A percentile compares a stretch with the other conserved stretches of the same genome.
These are phyloP conservation scores for Mizuhopecten yessoensis DNA, from an alignment of 1,140 invertebrate genomes.

Conservation along the genomic window DNA sequence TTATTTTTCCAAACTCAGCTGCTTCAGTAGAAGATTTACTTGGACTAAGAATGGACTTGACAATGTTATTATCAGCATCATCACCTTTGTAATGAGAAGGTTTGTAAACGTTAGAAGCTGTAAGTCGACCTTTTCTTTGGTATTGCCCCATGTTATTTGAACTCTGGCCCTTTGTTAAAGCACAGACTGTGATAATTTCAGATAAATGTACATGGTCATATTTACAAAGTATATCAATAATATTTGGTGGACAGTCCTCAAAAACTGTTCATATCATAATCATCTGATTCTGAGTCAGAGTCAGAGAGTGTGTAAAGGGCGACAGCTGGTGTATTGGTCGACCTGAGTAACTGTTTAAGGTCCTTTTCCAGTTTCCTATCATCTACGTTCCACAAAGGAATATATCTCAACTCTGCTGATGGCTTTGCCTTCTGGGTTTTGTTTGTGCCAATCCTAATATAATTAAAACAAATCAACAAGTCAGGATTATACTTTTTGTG, in stretches of 20 bases:
- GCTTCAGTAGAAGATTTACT: constrained; percentile 24
- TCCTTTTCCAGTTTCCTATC: constrained; percentile 16
- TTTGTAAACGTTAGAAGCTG: constrained; percentile 6
- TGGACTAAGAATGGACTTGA: background rate
- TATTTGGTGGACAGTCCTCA: constrained; percentile 34
- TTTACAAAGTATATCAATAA: constrained; percentile 7
- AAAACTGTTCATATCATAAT: background rate
- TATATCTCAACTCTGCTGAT: background rate
- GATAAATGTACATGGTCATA: background rate
- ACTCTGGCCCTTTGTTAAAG: background rate
- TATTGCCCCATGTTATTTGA: constrained; percentile 40
- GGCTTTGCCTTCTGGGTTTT: constrained; percentile 10
- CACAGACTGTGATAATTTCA: background rate
- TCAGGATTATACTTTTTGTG: no score
- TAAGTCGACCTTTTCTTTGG: background rate
- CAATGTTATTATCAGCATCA: constrained; percentile 43
- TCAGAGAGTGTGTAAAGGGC: constrained; percentile 27
- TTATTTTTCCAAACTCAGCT: background rate
- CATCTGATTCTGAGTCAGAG: constrained; percentile 16
- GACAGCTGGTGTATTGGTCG: background rate
- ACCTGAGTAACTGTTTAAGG: background rate
- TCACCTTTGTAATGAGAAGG: constrained; percentile 41
- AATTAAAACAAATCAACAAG: background rate
- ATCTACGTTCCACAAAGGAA: background rate
- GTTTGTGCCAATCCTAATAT: background rate